These are phyloP conservation scores for Perodicticus potto DNA, from an alignment of 2,797 vertebrate genomes.

Conservation along the genomic window DNA sequence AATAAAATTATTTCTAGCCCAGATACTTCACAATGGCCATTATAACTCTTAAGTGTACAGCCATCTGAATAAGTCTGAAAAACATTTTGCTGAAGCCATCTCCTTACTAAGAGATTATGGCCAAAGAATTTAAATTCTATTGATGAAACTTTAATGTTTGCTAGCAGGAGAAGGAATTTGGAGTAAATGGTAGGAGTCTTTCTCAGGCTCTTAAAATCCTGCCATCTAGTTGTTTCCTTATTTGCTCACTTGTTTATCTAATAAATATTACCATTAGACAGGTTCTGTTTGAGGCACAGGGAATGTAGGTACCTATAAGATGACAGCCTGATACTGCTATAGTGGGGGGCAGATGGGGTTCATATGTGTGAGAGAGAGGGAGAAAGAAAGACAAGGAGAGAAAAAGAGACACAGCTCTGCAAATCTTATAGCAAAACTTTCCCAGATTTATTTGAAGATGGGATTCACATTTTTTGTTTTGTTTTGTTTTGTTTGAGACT, in stretches of 20 bases:
- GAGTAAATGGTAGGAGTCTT: not conserved
- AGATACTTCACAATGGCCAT: not conserved
- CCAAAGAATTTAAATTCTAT: conserved; percentile 24
- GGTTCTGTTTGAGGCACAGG: not conserved
- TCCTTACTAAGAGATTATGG: not conserved
- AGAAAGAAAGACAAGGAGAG: not conserved
- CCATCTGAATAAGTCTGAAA: not conserved
- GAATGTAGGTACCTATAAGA: not conserved
- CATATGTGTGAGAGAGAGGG: not conserved
- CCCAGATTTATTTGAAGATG: not conserved
- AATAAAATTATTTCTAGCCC: not conserved
- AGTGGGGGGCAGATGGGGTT: no score
- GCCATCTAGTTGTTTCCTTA: not conserved
- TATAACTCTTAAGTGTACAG: not conserved
- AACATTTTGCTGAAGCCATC: not conserved
- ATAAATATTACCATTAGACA: not conserved
- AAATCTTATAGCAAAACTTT: not conserved
- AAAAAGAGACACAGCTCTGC: not conserved
- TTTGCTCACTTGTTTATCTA: conserved; percentile 34
- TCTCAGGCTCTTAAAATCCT: not conserved
- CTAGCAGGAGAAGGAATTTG: not conserved
- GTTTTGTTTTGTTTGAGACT: no score
- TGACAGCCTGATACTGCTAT: not conserved
- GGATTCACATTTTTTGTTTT: not conserved
- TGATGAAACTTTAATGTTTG: not conserved